A percentile compares a stretch with the other conserved stretches of the same genome.
Evolutionary conservation across 1,140 invertebrate genomes (phyloP).

Genomic region (Schlechtendalia chinensis): DNA sequence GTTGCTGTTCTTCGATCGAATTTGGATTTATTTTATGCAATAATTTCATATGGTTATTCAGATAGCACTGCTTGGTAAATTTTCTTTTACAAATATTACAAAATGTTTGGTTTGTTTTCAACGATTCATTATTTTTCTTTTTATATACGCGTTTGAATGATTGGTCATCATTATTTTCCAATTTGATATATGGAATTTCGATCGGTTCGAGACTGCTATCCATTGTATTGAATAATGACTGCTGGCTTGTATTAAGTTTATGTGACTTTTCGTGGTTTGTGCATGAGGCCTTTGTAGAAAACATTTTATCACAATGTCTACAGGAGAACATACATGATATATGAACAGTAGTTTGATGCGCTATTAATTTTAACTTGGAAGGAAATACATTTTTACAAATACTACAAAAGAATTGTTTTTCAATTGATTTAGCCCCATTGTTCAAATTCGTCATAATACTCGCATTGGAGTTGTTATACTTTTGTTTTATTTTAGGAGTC

Average conservation of each 20-base stretch:
- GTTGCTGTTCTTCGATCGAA: not conserved
- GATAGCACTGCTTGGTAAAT: not conserved
- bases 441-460: not conserved
- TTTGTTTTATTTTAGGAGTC: not conserved
- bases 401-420: not conserved
- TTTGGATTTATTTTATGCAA: not conserved
- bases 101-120: not conserved
- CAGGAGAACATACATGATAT: not conserved
- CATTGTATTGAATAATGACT: not conserved
- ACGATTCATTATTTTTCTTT: not conserved
- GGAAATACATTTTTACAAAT: not conserved
- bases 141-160: not conserved
- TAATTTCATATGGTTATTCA: not conserved
- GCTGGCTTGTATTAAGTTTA: not conserved
- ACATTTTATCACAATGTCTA: not conserved
- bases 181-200: not conserved
- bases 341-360: not conserved
- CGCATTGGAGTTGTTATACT: not conserved
- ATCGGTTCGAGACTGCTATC: not conserved
- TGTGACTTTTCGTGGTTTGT: constrained; percentile 32
- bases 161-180: not conserved
- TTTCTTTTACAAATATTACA: not conserved
- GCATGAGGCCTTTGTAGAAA: not conserved
- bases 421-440: not conserved
- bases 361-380: not conserved